A percentile compares a stretch with the other conserved stretches of the same genome.
Conservation (phyloP, 2,888 invertebrate genomes). For the Spodoptera picta region DNA sequence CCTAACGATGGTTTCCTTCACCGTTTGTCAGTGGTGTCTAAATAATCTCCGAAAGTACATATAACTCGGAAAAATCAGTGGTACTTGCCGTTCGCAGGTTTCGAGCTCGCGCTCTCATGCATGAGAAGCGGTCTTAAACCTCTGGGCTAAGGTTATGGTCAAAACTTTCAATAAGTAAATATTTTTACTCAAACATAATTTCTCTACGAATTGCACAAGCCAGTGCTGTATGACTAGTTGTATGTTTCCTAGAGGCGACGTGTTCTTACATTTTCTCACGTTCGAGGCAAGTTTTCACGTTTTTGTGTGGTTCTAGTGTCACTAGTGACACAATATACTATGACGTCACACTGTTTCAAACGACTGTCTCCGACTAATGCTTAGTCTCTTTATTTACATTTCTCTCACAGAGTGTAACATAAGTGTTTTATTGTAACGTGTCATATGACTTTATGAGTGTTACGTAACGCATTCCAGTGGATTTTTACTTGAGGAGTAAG, state of each 20-base stretch:
- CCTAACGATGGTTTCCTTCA: too few relatives aligned
- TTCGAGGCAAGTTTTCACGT: constrained; percentile 37
- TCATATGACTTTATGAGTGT: constrained; percentile 1
- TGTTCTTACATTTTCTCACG: constrained; percentile 38
- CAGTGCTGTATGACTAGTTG: background rate
- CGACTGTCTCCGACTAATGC: constrained; percentile 10
- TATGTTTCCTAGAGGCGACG: constrained; percentile 9
- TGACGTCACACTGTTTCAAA: constrained; percentile 5
- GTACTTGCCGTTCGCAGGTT: too few relatives aligned
- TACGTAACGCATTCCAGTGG: constrained; percentile 15
- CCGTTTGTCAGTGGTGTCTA: too few relatives aligned
- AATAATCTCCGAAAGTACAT: too few relatives aligned
- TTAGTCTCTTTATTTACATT: constrained; percentile 12
- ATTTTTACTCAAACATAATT: background rate
- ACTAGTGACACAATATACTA: constrained; percentile 28
- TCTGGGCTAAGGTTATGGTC: too few relatives aligned
- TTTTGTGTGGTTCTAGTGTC: constrained; percentile 19
- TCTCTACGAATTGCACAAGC: constrained; percentile 10
- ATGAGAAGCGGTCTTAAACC: too few relatives aligned
- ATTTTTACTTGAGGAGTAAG: background rate
- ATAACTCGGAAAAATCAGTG: too few relatives aligned
- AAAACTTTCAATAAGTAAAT: too few relatives aligned
- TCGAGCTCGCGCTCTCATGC: too few relatives aligned
- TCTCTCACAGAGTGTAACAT: constrained; percentile 27
- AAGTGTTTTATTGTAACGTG: constrained; percentile 13